Percentiles rank a stretch among this genome's conserved stretches.
These are phyloP conservation scores for Melanerpes aurifrons DNA, from an alignment of 2,113 vertebrate genomes.

Conservation along the genomic window DNA sequence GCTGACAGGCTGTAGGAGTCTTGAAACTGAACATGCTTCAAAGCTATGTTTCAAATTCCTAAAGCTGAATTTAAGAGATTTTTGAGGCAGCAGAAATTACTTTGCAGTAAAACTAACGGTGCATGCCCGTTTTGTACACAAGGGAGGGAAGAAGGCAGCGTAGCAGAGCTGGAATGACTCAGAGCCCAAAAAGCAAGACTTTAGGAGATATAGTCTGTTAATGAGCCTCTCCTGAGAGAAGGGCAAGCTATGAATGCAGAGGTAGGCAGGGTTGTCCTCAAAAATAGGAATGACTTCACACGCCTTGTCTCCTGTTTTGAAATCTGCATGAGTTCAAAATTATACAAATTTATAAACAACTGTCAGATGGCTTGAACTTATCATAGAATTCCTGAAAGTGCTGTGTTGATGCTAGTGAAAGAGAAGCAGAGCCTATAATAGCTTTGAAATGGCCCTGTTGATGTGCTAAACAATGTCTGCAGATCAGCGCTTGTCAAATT, in stretches of 20 bases:
- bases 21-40: not conserved
- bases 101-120: constrained; percentile 51
- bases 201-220: not conserved
- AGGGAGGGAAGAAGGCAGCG: not conserved
- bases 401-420: not conserved
- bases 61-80: constrained; percentile 37
- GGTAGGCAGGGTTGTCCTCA: not conserved
- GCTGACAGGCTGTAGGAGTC: not conserved
- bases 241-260: not conserved
- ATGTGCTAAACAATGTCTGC: not conserved
- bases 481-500: not conserved
- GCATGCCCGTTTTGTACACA: not conserved
- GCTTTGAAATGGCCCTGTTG: not conserved
- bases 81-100: constrained; percentile 7
- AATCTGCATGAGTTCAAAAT: constrained; percentile 7
- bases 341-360: not conserved
- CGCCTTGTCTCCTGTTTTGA: not conserved
- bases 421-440: not conserved
- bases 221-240: not conserved
- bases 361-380: not conserved
- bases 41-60: constrained; percentile 36
- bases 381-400: not conserved
- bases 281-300: not conserved
- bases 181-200: not conserved
- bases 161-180: not conserved